Evolutionary conservation across 2,888 invertebrate species (phyloP).

Genomic region (Pterostichus madidus): DNA sequence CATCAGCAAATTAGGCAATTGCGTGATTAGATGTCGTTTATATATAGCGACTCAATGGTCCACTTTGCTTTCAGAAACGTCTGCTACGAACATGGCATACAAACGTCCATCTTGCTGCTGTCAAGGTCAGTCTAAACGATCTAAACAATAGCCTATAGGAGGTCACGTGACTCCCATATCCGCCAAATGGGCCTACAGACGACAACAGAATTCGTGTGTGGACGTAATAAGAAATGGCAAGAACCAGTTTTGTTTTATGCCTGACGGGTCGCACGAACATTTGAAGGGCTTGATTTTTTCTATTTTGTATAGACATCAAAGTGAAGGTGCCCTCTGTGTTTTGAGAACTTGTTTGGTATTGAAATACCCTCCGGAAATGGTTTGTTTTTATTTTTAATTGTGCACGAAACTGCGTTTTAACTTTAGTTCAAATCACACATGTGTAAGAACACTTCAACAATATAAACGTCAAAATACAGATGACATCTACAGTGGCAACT

Average conservation of each 20-base stretch:
- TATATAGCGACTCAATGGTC: no score
- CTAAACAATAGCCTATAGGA: conserved; percentile 21
- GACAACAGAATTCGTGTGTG: conserved; percentile 5
- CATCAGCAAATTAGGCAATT: no score
- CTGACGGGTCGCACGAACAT: neutral
- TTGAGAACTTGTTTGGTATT: neutral
- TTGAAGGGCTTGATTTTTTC: conserved; percentile 35
- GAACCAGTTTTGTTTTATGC: conserved; percentile 21
- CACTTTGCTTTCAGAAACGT: neutral
- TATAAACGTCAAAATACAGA: no score
- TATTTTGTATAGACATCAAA: neutral
- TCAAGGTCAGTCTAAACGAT: conserved; percentile 13
- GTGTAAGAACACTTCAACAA: no score
- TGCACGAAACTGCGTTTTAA: no score
- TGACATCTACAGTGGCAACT: no score
- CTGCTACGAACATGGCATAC: conserved; percentile 10
- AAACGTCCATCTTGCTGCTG: conserved; percentile 16
- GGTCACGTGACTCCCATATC: conserved; percentile 5
- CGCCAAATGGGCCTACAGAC: conserved; percentile 20
- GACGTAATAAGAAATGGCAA: neutral
- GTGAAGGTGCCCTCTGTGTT: conserved; percentile 18
- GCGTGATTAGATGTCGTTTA: no score
- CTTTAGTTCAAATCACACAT: no score
- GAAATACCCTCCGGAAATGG: neutral
- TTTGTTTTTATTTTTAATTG: neutral